Evolutionary conservation across 2,113 vertebrate genomes (phyloP), one percentile per base, ranked within the genome.

Genomic region (Mixornis gularis): DNA sequence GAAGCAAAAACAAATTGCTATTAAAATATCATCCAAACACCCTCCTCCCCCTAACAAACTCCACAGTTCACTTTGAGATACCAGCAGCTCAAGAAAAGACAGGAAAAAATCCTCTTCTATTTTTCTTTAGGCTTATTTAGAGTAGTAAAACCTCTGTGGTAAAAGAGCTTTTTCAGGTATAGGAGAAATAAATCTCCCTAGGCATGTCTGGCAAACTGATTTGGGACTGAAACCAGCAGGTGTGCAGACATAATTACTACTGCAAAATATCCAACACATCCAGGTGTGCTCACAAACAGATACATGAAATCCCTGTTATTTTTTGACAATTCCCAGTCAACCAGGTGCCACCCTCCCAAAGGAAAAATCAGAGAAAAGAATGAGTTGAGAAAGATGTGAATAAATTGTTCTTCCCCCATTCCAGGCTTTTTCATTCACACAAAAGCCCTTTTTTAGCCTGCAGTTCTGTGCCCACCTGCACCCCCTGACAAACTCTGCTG

Each of bases 1-100:
- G 94, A 95, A 92, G 93, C 73, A 95, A 96, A 97, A 97, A 95
- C 94, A 96, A 96, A 95, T 91, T 84, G 92, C 96, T 90, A 92
- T 94, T 97, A 95, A 95, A 96, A 94, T 94, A 96, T 94, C 89
- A 85, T 79, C 65, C 87, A 70, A 89, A 80, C 65, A 85, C 68
- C 53, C 36, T 62, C 78, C 73, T 73, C 86, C 78, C 56, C 64
- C 68, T 19, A 36, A 26, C 83, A 79, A 65, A 62, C 76, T 43
- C 49, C 62, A 58, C 34, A 24, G 65, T 70, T 87, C 71, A 79
- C 63, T 77, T 26, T 71, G 74, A 89, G 87, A 82, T 55, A 91
- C 80, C 58, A 70, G 44, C 0, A 5, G 63, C 73, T 85, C 44
- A 63, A 92, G 68, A 36, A 73, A 88, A 85, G 93, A 89, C 90